Evolutionary conservation across 2,888 invertebrate genomes (phyloP), one percentile per base, ranked within the genome.

Genomic region (Eupeodes latifasciatus): DNA sequence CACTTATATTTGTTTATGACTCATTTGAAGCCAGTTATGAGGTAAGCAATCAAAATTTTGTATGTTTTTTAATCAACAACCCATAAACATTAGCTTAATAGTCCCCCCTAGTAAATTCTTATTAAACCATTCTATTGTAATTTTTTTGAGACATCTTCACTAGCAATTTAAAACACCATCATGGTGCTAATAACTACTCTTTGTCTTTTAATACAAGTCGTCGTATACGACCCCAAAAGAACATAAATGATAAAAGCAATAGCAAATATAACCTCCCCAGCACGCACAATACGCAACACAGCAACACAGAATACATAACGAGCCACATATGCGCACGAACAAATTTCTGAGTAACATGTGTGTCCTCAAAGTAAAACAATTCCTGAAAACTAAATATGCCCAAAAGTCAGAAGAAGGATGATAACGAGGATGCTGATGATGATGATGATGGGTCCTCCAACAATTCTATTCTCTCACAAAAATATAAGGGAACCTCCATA

Each of bases 121-220:
- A 85, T 78, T 74, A 81, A 85, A 85, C 67, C 81, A 85, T 85
- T 49, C 36, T 67, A 83, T 82, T 87, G 75, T 76, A 76, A 83
- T 83, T 87, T 83, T 74, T 82, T 69, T 71, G 14, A 66, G 47
- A 75, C 66, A 75, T 76, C 79, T 66, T 76, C 14, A 72, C 69
- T 67, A 53, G 71, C 5, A 11, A 71, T 55, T 69, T 27, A 34
- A 61, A 49, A 44, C 36, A 40, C 53, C 49, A 51, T 1, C 11
- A 1, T 5, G 16, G 44, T 47, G 59, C n/a, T 49, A 19, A 51
- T 57, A 61, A 16, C 27, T 59, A 55, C 16, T 19, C 40, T 67
- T 49, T 7, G 67, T 72, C 64, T 49, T 40, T 34, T 7, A 76
- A 79, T 75, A 53, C 14, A 27, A 12, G 19, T 11, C 27, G 27